Percentiles rank a stretch among this genome's conserved stretches.
phyloP scores from a whole-genome alignment of 2,797 vertebrate species.

The Syndactyla subalaris region DNA sequence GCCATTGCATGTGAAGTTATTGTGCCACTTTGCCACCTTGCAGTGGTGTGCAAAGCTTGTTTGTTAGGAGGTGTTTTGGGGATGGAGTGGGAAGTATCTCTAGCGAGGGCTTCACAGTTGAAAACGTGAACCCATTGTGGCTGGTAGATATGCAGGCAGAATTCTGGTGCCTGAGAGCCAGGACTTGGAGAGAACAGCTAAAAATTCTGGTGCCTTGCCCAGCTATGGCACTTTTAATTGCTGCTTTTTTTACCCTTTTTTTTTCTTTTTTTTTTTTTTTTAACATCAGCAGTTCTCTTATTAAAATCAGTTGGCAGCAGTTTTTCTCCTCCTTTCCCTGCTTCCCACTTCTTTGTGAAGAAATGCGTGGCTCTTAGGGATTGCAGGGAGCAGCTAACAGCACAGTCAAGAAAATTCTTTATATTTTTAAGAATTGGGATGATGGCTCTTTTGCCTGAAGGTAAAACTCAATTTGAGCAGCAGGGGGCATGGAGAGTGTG shows the following conservation, averaged over 20 bases:
- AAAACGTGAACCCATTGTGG: background rate
- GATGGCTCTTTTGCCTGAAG: conserved; percentile 2
- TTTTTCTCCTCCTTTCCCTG: background rate
- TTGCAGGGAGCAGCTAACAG: background rate
- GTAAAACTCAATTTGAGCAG: conserved; percentile 46
- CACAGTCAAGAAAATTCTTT: background rate
- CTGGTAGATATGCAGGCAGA: background rate
- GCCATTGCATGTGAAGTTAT: background rate
- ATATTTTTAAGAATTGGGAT: background rate
- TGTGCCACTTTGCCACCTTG: background rate
- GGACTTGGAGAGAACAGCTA: background rate
- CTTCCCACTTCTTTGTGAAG: background rate
- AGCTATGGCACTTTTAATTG: background rate
- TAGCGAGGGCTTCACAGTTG: background rate
- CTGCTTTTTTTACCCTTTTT: background rate
- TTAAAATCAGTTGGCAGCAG: background rate
- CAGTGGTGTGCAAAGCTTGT: background rate
- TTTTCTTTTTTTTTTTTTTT: too few relatives aligned
- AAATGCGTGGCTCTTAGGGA: background rate
- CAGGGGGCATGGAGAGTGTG: conserved; percentile 14
- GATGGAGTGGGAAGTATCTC: background rate
- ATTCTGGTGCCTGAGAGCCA: background rate
- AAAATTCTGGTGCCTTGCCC: background rate
- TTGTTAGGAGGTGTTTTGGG: background rate
- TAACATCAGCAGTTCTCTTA: background rate